These are phyloP conservation scores for Pherbina coryleti DNA, from an alignment of 2,888 invertebrate species.

Conservation along the genomic window DNA sequence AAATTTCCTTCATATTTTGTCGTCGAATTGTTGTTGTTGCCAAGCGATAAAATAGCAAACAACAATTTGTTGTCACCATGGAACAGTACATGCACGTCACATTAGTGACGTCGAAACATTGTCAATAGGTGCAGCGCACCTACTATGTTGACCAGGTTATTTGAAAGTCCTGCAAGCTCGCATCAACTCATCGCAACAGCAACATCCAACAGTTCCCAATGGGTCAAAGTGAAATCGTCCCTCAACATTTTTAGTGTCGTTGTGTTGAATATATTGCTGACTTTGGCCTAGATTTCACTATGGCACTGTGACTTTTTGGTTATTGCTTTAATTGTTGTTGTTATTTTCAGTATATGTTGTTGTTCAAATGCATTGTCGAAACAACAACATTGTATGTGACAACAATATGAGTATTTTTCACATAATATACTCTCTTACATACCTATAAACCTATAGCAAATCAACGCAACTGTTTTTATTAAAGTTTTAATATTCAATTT, in stretches of 20 bases:
- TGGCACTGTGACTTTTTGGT: not conserved
- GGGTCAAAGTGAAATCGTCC: slow-evolving; percentile 15
- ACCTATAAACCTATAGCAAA: not conserved
- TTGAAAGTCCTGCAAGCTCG: not conserved
- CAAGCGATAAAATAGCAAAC: not conserved
- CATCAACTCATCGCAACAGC: not conserved
- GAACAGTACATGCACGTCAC: no score
- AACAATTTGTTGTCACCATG: no score
- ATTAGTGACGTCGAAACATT: not conserved
- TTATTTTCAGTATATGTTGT: not conserved
- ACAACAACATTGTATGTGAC: not conserved
- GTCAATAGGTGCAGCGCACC: not conserved
- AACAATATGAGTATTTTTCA: not conserved
- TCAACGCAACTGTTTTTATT: not conserved
- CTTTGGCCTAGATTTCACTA: slow-evolving; percentile 48
- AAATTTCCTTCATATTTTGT: no score
- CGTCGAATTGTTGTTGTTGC: not conserved
- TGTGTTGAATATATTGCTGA: slow-evolving; percentile 44
- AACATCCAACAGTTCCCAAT: not conserved
- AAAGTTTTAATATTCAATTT: not conserved
- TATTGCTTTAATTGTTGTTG: slow-evolving; percentile 9
- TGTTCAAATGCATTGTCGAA: not conserved
- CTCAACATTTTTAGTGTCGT: not conserved
- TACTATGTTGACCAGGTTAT: not conserved
- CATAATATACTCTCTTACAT: not conserved